Base-by-base conservation (phyloP, 1,140 invertebrate species). In the Leptopilina clavipes region DNA sequence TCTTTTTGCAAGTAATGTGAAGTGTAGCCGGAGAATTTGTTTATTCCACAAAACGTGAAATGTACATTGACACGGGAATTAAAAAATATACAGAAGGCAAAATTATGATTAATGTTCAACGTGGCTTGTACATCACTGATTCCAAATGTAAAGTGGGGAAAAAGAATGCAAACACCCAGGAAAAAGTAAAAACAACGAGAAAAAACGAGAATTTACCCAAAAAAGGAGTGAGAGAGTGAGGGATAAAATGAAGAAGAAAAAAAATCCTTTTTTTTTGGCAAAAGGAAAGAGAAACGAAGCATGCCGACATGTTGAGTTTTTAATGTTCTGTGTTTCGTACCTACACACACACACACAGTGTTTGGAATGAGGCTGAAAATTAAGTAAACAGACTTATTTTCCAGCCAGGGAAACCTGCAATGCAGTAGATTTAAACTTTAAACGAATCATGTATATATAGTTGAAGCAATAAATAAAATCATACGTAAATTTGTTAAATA, bases 301-400 rank as follows among this genome's bases (percentile, higher is more conserved):
- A 59, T 18, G 54, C 19, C 17, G 56, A 65, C 56, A 65, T 65
- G 59, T 65, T 65, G 19, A 25, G 22, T 65, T 65, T 65, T 65
- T 31, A 22, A 65, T 65, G 59, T 11, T 31, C 25, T 11, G 25
- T 65, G 59, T 65, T 31, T n/a, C 48, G 10, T 14, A 1, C 43
- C 1, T 14, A 14, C 14, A 1, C 14, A 1, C 19, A 12, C 22
- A 7, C 25, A 2, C n/a, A 31, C 25, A 31, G 25, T 31, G 25
- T 31, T 31, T 31, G 59, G 59, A 65, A 65, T 65, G 59, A 65
- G 25, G 25, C 59, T 65, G 59, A 37, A 65, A 65, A 65, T 65
- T 65, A 65, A 31, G 59, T 65, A 65, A 31, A 65, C 59, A 31
- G 11, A 31, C 22, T 31, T 65, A 65, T 31, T 65, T 65, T 65